phyloP scores from a whole-genome alignment of 1,140 invertebrate species.

The Lethrus apterus region DNA sequence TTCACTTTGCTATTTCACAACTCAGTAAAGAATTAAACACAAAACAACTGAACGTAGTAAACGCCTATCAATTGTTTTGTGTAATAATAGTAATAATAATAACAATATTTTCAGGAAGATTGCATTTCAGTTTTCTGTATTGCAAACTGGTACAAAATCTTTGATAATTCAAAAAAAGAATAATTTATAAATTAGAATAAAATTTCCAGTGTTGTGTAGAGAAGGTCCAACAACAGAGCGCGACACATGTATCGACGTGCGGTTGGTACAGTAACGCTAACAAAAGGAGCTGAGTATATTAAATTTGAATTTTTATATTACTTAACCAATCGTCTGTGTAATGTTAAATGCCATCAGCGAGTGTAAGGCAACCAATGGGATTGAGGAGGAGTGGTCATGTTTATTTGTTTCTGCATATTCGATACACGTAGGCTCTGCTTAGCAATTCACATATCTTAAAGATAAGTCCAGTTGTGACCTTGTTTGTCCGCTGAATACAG shows the following conservation, averaged over 20 bases:
- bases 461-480: slow-evolving; percentile 24
- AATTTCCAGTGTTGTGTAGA: no score
- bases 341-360: slow-evolving; percentile 30
- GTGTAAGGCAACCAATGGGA: slow-evolving; percentile 25
- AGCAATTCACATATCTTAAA: slow-evolving; percentile 28
- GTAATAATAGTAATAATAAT: no score
- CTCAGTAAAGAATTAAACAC: no score
- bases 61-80: no score
- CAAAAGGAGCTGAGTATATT: slow-evolving; percentile 23
- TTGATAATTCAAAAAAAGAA: no score
- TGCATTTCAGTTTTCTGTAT: no score
- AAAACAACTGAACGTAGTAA: no score
- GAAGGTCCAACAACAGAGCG: slow-evolving; percentile 3
- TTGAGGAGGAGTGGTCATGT: slow-evolving; percentile 27
- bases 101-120: no score
- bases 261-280: slow-evolving; percentile 9
- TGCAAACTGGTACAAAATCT: no score
- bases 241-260: slow-evolving; percentile 1
- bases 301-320: slow-evolving; percentile 37
- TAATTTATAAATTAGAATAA: no score
- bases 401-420: slow-evolving; percentile 35
- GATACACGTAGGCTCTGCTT: slow-evolving; percentile 29
- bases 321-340: slow-evolving; percentile 34
- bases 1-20: no score
- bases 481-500: slow-evolving; percentile 20